Base-by-base conservation (phyloP, 1,140 invertebrate species). In the Drosophila tani region DNA sequence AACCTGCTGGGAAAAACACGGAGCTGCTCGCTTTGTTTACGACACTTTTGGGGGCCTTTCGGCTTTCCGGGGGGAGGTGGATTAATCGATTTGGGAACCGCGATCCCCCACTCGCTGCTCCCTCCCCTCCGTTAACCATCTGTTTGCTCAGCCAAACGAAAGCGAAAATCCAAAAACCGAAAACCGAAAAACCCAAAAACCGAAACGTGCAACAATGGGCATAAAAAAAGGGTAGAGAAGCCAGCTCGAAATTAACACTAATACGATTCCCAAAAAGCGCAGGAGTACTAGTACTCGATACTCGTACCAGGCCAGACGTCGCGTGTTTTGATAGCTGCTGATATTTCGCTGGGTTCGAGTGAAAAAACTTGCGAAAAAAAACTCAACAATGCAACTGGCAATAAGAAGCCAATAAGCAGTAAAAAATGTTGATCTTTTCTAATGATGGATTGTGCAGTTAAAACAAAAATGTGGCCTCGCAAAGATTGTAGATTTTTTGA, bases 1-100 rank as follows among this genome's bases (percentile, higher is more conserved):
- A 87, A 86, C 82, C 82, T 86, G 82, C 82, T 86, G 82, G 82
- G 82, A 86, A 85, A 65, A 79, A 64, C 75, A 73, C 63, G 62
- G 59, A 55, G 56, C 53, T 67, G 79, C 79, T 82, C 82, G 75
- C 82, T 85, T 85, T 79, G 82, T 86, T 85, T 65, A 50, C 69
- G 56, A 71, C 67, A 68, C 67, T 70, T 66, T 45, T 35, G 60
- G 47, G 63, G 40, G 27, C 4, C 11, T 15, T 29, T 29, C 24
- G 63, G 67, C 19, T 24, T n/a, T 38, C 32, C 17, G 46, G 59
- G 59, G 19, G 59, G 49, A n/a, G 79, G 63, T 21, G 63, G 62
- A 46, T 68, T 83, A 84, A 88, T 84, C 85, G 81, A 88, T 81
- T 88, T 79, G 76, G 76, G 70, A 73, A 74, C 68, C 70, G 19